Evolutionary conservation across 1,140 invertebrate species (phyloP), one percentile per base, ranked within the genome.

Genomic region (Polypedilum pembai): DNA sequence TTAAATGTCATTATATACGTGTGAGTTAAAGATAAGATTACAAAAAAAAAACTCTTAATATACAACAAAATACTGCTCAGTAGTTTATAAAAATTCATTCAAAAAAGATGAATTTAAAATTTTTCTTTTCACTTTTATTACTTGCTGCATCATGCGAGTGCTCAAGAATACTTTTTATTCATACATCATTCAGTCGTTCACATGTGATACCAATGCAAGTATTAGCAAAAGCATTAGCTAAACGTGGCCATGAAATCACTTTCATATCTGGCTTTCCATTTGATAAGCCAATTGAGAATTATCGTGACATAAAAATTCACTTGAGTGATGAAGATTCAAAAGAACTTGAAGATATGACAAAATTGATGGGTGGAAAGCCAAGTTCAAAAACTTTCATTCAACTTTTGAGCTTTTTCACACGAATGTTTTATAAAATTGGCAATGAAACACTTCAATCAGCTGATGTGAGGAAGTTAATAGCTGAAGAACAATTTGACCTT

Each of bases 181-280:
- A 88, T 77, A 85, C 86, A 3, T 85, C 87, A 72, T 79, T 83
- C 0, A 85, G 87, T 1, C 85, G 83, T 41, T 90, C 88, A 78
- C 89, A 91, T 77, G 87, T 88, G 77, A 81, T 85, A 20, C 86
- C 88, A 17, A 88, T 88, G 76, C 80, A 86, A 56, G 85, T 85
- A 0, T 79, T 92, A 10, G 78, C 92, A n/a, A 85, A 87, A 72
- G 87, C 85, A 74, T 78, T 93, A n/a, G 87, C 86, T 0, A 82
- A 80, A 40, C 84, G 86, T 33, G 89, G 89, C 33, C 89, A 92
- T 77, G 81, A 91, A 7, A 77, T 93, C 2, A 91, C 89, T 5
- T 85, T 91, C 1, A 78, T 91, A 2, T 90, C 86, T 73, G 85
- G 87, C 75, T 91, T 90, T 78, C 86, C 87, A 73, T 79, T 83